A percentile compares a stretch with the other conserved stretches of the same genome.
These are phyloP conservation scores for Alligator mississippiensis DNA, from an alignment of 2,113 vertebrate species.

Conservation along the genomic window DNA sequence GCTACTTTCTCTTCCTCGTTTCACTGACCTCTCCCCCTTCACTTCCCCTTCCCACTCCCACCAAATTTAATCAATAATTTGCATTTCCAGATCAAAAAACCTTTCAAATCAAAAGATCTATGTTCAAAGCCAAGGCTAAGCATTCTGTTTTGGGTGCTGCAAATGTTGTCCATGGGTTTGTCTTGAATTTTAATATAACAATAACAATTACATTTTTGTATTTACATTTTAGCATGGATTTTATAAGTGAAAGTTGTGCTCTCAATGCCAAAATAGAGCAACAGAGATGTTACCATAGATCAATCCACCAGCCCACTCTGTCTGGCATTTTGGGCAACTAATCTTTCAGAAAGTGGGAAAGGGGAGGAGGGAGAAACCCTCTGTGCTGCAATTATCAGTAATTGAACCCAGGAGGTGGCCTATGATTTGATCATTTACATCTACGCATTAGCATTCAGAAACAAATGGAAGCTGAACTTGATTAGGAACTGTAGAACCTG, in stretches of 20 bases:
- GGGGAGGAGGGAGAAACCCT: too few relatives aligned
- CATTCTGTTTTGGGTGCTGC: background rate
- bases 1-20: too few relatives aligned
- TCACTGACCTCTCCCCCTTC: too few relatives aligned
- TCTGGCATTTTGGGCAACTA: background rate
- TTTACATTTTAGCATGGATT: accelerated
- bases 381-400: background rate
- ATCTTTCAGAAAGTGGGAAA: background rate
- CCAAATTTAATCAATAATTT: background rate
- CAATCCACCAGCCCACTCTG: background rate
- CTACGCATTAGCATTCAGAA: background rate
- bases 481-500: background rate
- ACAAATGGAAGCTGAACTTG: background rate
- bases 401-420: background rate
- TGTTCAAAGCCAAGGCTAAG: background rate
- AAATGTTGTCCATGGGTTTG: background rate
- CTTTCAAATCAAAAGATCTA: background rate
- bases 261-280: accelerated
- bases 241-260: background rate
- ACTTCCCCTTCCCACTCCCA: background rate
- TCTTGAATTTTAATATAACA: background rate
- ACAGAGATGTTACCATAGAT: background rate
- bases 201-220: background rate
- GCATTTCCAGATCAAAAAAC: background rate
- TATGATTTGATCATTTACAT: background rate